A percentile compares a stretch with the other conserved stretches of the same genome.
Conservation (phyloP, 2,113 vertebrate species). For the Python bivittatus region DNA sequence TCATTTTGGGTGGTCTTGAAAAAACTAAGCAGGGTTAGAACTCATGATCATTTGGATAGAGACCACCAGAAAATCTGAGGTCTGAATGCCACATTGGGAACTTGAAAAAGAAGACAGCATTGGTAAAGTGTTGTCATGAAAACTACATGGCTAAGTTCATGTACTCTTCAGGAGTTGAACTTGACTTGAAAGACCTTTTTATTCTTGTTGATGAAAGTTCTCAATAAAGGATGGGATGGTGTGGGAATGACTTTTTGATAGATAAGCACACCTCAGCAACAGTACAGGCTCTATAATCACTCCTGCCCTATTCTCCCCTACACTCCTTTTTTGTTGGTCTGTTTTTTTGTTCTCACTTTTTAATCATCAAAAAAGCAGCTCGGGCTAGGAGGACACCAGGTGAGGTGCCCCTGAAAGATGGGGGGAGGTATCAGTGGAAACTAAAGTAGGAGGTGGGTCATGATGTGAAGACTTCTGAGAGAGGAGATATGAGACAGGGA, state of each 20-base stretch:
- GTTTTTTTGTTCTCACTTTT: background rate
- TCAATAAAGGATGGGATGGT: background rate
- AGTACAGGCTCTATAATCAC: background rate
- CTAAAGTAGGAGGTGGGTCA: background rate
- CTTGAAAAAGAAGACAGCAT: background rate
- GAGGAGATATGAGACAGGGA: background rate
- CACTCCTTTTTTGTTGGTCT: background rate
- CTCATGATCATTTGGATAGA: background rate
- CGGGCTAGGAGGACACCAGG: background rate
- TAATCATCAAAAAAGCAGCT: background rate
- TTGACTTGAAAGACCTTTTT: background rate
- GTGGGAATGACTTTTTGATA: background rate
- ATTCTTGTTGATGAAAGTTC: background rate
- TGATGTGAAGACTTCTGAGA: background rate
- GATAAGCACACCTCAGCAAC: background rate
- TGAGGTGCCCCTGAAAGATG: background rate
- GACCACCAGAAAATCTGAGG: background rate
- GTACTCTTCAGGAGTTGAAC: background rate
- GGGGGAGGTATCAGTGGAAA: background rate
- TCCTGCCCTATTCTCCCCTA: background rate
- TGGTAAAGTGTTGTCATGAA: background rate
- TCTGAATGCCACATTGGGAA: background rate
- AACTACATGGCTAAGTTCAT: background rate
- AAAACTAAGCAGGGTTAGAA: background rate
- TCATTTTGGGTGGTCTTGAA: background rate